Percentiles rank a stretch among this genome's conserved stretches.
Conservation (phyloP, 2,113 vertebrate genomes). For the Aphyosemion australe region DNA sequence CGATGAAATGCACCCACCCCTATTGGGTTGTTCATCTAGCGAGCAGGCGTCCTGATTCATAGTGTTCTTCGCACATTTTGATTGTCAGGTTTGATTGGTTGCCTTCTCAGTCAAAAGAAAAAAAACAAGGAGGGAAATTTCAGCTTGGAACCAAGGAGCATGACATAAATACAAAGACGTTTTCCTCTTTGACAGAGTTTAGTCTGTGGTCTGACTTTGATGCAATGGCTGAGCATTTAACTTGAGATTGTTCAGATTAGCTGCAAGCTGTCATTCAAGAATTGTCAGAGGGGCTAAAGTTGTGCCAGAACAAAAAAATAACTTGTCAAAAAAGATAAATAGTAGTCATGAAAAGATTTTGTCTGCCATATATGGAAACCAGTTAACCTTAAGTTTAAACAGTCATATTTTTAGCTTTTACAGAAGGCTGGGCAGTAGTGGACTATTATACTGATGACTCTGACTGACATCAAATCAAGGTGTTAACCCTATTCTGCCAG, state of each 20-base stretch:
- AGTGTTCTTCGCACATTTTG: constrained; percentile 51
- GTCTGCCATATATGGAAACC: not conserved
- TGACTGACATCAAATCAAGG: constrained; percentile 22
- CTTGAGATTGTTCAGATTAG: constrained; percentile 36
- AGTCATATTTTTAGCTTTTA: constrained; percentile 18
- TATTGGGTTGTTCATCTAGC: constrained; percentile 15
- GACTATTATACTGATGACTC: constrained; percentile 13
- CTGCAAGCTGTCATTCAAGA: constrained; percentile 23
- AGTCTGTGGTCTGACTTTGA: constrained; percentile 32
- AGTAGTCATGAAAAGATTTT: constrained; percentile 13
- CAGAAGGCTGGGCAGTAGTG: not conserved
- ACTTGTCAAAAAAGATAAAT: not conserved
- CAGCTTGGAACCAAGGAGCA: constrained; percentile 12
- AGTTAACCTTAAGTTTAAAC: constrained; percentile 15
- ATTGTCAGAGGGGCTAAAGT: constrained; percentile 11
- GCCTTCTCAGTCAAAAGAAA: constrained; percentile 30
- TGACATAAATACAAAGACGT: constrained; percentile 13
- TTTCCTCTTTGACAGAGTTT: constrained; percentile 36
- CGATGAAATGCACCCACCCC: no score
- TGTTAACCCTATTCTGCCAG: constrained; percentile 12
- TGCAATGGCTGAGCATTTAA: constrained; percentile 29
- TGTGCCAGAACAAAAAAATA: not conserved
- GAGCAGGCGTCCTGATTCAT: constrained; percentile 7
- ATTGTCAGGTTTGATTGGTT: constrained; percentile 55
- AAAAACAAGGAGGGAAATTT: constrained; percentile 25